These are phyloP conservation scores for Cataglyphis livida DNA, from an alignment of 2,888 invertebrate genomes.

Conservation along the genomic window DNA sequence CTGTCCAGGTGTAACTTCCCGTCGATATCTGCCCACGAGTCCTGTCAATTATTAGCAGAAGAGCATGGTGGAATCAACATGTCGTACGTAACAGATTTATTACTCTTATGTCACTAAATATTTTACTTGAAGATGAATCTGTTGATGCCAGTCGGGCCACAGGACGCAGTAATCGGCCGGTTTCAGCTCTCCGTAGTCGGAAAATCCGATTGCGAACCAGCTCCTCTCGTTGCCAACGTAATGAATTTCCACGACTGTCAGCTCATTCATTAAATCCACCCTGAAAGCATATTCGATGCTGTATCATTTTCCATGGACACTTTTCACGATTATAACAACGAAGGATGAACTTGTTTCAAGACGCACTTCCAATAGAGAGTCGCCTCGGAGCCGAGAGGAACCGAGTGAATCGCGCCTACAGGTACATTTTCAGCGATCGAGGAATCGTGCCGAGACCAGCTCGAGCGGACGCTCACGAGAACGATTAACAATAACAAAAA, in stretches of 20 bases:
- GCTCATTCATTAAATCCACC: constrained; percentile 78
- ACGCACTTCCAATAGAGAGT: constrained; percentile 83
- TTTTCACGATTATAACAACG: neutral
- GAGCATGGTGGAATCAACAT: neutral
- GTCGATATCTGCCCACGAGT: constrained; percentile 90
- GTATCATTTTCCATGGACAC: neutral
- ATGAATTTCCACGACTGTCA: constrained; percentile 80
- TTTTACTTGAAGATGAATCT: constrained; percentile 87
- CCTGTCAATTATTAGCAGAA: constrained; percentile 86
- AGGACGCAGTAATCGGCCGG: constrained; percentile 94
- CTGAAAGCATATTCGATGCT: constrained; percentile 66
- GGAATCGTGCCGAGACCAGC: constrained; percentile 44
- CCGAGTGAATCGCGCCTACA: constrained; percentile 73
- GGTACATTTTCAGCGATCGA: neutral
- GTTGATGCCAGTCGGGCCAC: constrained; percentile 90
- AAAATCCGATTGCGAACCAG: constrained; percentile 96
- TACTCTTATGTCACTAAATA: constrained; percentile 15
- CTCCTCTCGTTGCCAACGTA: constrained; percentile 79
- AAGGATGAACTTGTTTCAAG: neutral
- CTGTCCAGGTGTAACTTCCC: constrained; percentile 90
- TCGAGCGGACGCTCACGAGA: constrained; percentile 36
- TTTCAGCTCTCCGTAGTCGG: constrained; percentile 91
- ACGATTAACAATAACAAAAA: constrained; percentile 32
- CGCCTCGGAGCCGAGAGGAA: constrained; percentile 82
- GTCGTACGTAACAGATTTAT: neutral